Base-by-base conservation (phyloP, 2,888 invertebrate species). In the Alloplasta piceator region DNA sequence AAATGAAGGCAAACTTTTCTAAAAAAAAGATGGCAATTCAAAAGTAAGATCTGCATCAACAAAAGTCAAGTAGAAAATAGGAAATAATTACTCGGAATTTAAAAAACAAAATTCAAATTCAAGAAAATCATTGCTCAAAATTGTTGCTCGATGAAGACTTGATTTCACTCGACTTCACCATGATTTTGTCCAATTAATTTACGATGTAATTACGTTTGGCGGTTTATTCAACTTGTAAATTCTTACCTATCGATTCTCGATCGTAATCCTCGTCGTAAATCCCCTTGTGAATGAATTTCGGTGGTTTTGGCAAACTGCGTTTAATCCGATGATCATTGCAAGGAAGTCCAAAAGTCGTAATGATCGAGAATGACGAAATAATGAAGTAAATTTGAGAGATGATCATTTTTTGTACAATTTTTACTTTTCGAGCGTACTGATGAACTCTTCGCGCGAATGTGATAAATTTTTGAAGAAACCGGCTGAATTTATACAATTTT, bases 201-300 rank as follows among this genome's bases (percentile, higher is more conserved):
- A 6, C 7, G 46, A 46, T 48, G 26, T 26, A 26, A 26, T 26
- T 26, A 26, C 26, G 3, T 26, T 26, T 26, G 26, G 26, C 3
- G 26, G 26, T 1, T 26, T 26, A 26, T 26, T 26, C 26, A 26
- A 26, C 26, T 10, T 4, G 43, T 56, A 56, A 5, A 10, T 56
- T 68, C 26, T 79, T 56, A 90, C 89, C 88, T 58, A 89, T 85
- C 66, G 80, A 78, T 63, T 78, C 75, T n/a, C 85, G 84, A 66
- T 85, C 79, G 36, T 89, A 84, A 38, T 72, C 80, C 7, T 83
- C 78, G 1, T 78, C 76, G 52, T 85, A 88, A 43, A 78, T 75
- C 7, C 86, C 86, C 43, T 81, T 72, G 41, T 87, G 86, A 16
- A 82, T 85, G 6, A 87, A 85, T 7, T 52, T 39, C 10, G 90